A percentile compares a stretch with the other conserved stretches of the same genome.
Evolutionary conservation across 35 echinoderm and acorn worm species (phyloP).

Genomic region (Apostichopus parvimensis): DNA sequence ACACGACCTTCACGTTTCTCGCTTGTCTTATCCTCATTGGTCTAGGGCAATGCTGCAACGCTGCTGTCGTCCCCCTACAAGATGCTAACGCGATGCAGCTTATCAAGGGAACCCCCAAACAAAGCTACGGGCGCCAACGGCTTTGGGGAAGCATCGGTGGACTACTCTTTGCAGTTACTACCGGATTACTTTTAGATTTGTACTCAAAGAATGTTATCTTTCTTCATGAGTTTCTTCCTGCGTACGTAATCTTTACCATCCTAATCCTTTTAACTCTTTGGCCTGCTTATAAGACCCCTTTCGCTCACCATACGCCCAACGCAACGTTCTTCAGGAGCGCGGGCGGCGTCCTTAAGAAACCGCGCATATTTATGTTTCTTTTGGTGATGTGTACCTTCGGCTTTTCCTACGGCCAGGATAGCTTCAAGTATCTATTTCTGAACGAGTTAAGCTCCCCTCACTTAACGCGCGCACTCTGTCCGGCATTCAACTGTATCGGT

Average conservation of each 20-base stretch:
- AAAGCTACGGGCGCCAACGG: slow-evolving; percentile 57
- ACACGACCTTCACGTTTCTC: slow-evolving; percentile 22
- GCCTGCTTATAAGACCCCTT: slow-evolving; percentile 2
- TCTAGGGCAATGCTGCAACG: slow-evolving; percentile 33
- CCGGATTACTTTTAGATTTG: slow-evolving; percentile 43
- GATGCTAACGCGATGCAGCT: slow-evolving; percentile 54
- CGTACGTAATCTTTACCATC: slow-evolving; percentile 57
- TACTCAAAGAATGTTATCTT: neutral
- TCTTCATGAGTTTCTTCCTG: slow-evolving; percentile 30
- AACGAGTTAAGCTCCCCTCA: slow-evolving; percentile 44
- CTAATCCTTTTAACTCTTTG: slow-evolving; percentile 16
- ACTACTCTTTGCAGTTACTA: slow-evolving; percentile 37
- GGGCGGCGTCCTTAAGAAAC: neutral
- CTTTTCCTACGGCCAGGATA: slow-evolving; percentile 27
- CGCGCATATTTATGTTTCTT: slow-evolving; percentile 20
- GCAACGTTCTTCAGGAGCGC: slow-evolving; percentile 47
- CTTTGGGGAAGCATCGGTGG: slow-evolving; percentile 59
- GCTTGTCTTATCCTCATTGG: slow-evolving; percentile 20
- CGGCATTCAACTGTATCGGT: slow-evolving; percentile 49
- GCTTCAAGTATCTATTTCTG: slow-evolving; percentile 55
- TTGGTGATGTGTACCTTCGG: slow-evolving; percentile 23
- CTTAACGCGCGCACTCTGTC: slow-evolving; percentile 19
- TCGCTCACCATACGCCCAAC: slow-evolving; percentile 31
- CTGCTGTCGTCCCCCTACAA: slow-evolving; percentile 37
- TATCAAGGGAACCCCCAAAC: slow-evolving; percentile 37